Evolutionary conservation across 2,888 invertebrate genomes (phyloP).

Genomic region (Leucoptera coffeella): DNA sequence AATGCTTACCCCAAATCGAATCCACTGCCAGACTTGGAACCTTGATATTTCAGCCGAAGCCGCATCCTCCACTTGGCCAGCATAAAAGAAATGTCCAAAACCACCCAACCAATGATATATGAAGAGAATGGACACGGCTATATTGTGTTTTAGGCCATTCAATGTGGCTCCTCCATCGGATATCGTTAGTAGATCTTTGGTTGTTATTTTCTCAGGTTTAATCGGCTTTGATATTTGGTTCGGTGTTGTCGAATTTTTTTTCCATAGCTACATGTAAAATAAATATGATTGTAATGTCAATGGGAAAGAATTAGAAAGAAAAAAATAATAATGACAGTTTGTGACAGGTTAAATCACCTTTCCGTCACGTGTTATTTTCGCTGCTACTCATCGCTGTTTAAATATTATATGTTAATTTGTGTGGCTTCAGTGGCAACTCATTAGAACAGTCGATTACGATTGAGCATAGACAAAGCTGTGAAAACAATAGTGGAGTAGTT

Average conservation of each 20-base stretch:
- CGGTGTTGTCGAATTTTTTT: conserved; percentile 26
- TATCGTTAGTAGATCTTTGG: conserved; percentile 46
- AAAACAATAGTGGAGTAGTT: too few relatives aligned
- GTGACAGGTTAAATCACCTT: not conserved
- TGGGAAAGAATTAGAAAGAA: not conserved
- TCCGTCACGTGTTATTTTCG: not conserved
- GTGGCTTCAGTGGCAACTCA: too few relatives aligned
- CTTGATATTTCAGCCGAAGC: conserved; percentile 72
- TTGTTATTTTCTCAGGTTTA: conserved; percentile 19
- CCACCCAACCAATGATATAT: conserved; percentile 65
- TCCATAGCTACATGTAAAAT: conserved; percentile 33
- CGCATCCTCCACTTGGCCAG: conserved; percentile 63
- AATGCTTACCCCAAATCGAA: conserved; percentile 49
- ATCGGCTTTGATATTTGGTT: conserved; percentile 47
- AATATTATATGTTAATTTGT: too few relatives aligned
- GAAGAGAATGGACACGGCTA: conserved; percentile 60
- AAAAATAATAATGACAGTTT: too few relatives aligned
- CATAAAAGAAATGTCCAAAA: conserved; percentile 59
- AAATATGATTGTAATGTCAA: too few relatives aligned
- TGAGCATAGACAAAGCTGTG: too few relatives aligned
- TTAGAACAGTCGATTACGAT: too few relatives aligned
- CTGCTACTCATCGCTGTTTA: too few relatives aligned
- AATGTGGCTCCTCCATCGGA: conserved; percentile 59
- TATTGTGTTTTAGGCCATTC: conserved; percentile 58
- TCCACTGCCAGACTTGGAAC: conserved; percentile 71